Evolutionary conservation across 2,797 vertebrate species (phyloP).

Genomic region (Dipus sagitta): DNA sequence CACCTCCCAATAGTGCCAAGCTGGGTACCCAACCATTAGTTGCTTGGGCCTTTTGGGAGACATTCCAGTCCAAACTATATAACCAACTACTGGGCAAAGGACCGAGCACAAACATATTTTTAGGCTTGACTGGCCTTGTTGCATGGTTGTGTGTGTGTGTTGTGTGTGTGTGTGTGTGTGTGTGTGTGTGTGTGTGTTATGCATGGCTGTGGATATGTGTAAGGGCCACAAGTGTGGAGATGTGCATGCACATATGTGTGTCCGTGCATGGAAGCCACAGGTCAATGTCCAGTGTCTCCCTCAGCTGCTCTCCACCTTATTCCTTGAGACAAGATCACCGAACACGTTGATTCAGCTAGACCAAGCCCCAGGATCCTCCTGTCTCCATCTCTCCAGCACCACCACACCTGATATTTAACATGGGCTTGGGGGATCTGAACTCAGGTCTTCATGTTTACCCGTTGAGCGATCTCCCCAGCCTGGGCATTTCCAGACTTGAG

Average conservation of each 20-base stretch:
- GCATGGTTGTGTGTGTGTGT: not conserved
- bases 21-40: too few relatives aligned
- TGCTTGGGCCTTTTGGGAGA: not conserved
- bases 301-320: not conserved
- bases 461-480: not conserved
- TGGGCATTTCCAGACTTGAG: too few relatives aligned
- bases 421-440: not conserved
- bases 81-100: not conserved
- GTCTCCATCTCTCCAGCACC: not conserved
- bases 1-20: too few relatives aligned
- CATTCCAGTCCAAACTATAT: not conserved
- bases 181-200: not conserved
- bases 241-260: not conserved
- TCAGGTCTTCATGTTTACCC: not conserved
- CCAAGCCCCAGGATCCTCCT: not conserved
- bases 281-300: not conserved
- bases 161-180: not conserved
- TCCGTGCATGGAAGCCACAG: not conserved
- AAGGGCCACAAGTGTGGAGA: not conserved
- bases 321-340: not conserved
- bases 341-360: too few relatives aligned
- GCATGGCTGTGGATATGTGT: too few relatives aligned
- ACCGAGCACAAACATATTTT: not conserved
- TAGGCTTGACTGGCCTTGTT: too few relatives aligned
- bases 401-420: not conserved